Evolutionary conservation across 1,140 invertebrate species (phyloP).

Genomic region (Spodoptera litura): DNA sequence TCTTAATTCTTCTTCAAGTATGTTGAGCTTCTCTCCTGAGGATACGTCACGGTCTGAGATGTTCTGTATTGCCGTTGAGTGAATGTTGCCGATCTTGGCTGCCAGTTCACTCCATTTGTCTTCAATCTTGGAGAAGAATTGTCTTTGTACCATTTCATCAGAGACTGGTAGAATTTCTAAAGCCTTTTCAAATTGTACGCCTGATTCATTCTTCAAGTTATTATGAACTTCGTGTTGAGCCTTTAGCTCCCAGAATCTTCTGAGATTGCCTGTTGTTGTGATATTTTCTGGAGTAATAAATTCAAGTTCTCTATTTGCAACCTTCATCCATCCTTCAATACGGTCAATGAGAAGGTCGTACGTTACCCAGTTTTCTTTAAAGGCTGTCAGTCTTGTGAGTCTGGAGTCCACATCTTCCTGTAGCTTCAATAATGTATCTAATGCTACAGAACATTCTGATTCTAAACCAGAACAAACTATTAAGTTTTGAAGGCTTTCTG

Average conservation of each 20-base stretch:
- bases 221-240: conserved; percentile 95
- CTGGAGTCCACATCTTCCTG: conserved; percentile 91
- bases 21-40: conserved; percentile 89
- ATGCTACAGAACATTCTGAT: conserved; percentile 89
- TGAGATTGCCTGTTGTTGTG: conserved; percentile 89
- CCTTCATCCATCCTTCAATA: conserved; percentile 91
- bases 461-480: conserved; percentile 91
- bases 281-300: conserved; percentile 83
- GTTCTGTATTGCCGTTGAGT: conserved; percentile 88
- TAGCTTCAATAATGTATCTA: conserved; percentile 90
- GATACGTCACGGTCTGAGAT: conserved; percentile 90
- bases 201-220: conserved; percentile 90
- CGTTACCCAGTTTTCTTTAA: conserved; percentile 91
- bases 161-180: conserved; percentile 91
- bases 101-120: conserved; percentile 91
- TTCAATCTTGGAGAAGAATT: conserved; percentile 91
- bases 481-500: conserved; percentile 90
- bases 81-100: conserved; percentile 88
- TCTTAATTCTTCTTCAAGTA: conserved; percentile 91
- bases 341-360: conserved; percentile 91
- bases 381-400: conserved; percentile 89
- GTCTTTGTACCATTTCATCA: conserved; percentile 92
- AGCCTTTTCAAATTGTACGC: conserved; percentile 91
- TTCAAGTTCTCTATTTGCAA: conserved; percentile 89
- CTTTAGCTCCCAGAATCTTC: conserved; percentile 95